Conservation (phyloP, 2,113 vertebrate species). For the Anoura caudifer region DNA sequence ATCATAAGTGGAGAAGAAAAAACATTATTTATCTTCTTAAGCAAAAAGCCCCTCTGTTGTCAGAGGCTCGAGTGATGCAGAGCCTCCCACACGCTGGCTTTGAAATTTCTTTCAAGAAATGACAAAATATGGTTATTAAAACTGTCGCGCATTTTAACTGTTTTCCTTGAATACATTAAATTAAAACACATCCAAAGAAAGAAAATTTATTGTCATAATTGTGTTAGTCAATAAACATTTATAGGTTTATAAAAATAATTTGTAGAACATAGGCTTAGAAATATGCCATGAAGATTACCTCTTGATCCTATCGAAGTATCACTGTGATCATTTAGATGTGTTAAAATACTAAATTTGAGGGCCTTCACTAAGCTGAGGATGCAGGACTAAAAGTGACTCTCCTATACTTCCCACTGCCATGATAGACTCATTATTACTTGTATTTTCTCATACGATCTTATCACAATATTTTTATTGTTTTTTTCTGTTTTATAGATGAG, state of each 20-base stretch:
- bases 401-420: not conserved
- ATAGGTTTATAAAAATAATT: not conserved
- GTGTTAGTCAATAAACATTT: not conserved
- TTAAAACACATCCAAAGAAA: not conserved
- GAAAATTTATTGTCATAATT: not conserved
- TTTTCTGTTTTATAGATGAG: not conserved
- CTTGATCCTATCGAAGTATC: not conserved
- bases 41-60: not conserved
- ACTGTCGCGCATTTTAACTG: not conserved
- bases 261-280: not conserved
- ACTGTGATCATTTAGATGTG: not conserved
- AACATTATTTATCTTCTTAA: not conserved
- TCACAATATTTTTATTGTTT: not conserved
- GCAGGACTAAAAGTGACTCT: not conserved
- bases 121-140: not conserved
- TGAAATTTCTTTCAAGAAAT: not conserved
- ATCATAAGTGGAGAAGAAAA: not conserved
- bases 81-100: not conserved
- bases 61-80: not conserved
- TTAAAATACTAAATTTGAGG: not conserved
- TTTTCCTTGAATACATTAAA: conserved; percentile 18
- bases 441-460: not conserved
- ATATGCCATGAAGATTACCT: not conserved
- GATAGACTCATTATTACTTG: not conserved
- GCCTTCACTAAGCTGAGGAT: not conserved